Conservation (phyloP, 2,888 invertebrate genomes). For the Drosophila buzzatii region DNA sequence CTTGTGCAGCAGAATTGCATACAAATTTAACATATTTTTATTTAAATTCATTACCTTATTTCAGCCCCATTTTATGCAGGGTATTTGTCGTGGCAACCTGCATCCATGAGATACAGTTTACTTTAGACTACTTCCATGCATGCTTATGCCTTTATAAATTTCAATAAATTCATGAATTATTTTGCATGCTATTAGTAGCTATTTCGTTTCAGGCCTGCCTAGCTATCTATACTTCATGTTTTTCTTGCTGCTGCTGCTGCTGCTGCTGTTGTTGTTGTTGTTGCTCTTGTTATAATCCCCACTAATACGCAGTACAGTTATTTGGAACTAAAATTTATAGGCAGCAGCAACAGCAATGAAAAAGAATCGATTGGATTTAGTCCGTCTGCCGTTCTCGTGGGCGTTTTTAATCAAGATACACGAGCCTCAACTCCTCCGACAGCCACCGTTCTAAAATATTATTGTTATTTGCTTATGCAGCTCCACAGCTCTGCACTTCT, state of each 20-base stretch:
- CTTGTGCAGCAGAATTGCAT: not conserved
- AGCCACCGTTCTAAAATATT: slow-evolving; percentile 54
- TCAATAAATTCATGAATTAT: slow-evolving; percentile 79
- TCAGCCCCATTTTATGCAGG: not conserved
- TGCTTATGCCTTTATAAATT: slow-evolving; percentile 71
- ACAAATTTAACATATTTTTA: too few relatives aligned
- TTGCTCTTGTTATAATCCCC: slow-evolving; percentile 49
- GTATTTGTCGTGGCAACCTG: slow-evolving; percentile 15
- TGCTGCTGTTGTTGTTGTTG: slow-evolving; percentile 16
- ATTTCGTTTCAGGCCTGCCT: slow-evolving; percentile 25
- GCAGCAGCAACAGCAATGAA: slow-evolving; percentile 15
- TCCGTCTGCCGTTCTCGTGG: slow-evolving; percentile 47
- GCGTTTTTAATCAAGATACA: slow-evolving; percentile 67
- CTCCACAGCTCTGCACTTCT: slow-evolving; percentile 22
- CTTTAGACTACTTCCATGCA: slow-evolving; percentile 18
- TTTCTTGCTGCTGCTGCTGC: slow-evolving; percentile 8
- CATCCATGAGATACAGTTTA: slow-evolving; percentile 40
- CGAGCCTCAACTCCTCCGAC: slow-evolving; percentile 23
- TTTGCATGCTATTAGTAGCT: slow-evolving; percentile 58
- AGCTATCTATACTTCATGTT: slow-evolving; percentile 3
- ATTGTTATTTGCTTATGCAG: slow-evolving; percentile 64
- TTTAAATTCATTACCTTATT: not conserved
- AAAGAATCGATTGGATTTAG: slow-evolving; percentile 47
- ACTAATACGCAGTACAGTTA: slow-evolving; percentile 63
- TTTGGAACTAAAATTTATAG: slow-evolving; percentile 51